phyloP scores from a whole-genome alignment of 1,140 invertebrate species.

The Hormaphis cornu region DNA sequence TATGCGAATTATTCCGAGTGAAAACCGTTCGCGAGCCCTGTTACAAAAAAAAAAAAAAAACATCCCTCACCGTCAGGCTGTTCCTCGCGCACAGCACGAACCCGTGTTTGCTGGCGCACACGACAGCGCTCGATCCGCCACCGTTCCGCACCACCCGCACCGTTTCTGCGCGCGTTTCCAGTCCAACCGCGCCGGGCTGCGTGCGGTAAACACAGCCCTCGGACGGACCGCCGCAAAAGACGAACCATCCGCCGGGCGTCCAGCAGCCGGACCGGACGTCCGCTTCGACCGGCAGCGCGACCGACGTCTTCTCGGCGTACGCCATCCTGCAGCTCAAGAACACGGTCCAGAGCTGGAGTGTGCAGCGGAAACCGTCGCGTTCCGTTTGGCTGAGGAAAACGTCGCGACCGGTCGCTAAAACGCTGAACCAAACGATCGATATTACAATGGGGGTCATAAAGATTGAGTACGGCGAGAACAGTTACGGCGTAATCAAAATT shows the following conservation, averaged over 20 bases:
- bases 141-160: not conserved
- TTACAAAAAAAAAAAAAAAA: no score
- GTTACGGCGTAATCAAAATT: no score
- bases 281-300: not conserved
- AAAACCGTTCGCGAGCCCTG: no score
- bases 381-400: slow-evolving; percentile 3
- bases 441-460: no score
- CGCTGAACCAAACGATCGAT: not conserved
- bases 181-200: not conserved
- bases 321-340: not conserved
- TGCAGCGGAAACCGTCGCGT: not conserved
- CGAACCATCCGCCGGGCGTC: not conserved
- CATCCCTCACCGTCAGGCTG: not conserved
- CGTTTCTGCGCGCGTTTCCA: not conserved
- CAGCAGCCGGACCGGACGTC: not conserved
- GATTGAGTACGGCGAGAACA: no score
- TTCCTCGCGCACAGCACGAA: not conserved
- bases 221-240: not conserved
- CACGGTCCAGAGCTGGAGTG: slow-evolving; percentile 6
- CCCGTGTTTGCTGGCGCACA: not conserved
- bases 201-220: not conserved
- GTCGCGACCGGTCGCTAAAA: not conserved
- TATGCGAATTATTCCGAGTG: not conserved
- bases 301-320: not conserved
- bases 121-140: not conserved